These are phyloP conservation scores for Epinephelus malabaricus DNA, from an alignment of 2,797 vertebrate genomes.

Conservation along the genomic window DNA sequence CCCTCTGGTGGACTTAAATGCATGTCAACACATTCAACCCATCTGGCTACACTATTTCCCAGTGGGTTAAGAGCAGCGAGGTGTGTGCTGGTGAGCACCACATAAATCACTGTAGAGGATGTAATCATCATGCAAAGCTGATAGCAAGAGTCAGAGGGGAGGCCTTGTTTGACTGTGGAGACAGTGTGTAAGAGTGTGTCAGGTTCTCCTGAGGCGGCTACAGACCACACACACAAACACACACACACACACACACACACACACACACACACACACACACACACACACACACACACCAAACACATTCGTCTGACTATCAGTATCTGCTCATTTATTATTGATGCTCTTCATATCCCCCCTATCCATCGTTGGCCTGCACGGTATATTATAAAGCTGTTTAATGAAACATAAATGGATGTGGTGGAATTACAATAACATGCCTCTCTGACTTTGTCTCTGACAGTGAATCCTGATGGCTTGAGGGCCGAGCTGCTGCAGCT, in stretches of 20 bases:
- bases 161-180: slow-evolving; percentile 20
- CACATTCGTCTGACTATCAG: slow-evolving; percentile 8
- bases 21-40: slow-evolving; percentile 47
- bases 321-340: slow-evolving; percentile 47
- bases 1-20: slow-evolving; percentile 36
- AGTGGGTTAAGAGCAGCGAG: slow-evolving; percentile 32
- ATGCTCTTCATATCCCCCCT: slow-evolving; percentile 55
- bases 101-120: slow-evolving; percentile 48
- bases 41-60: slow-evolving; percentile 37
- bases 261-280: not conserved
- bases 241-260: not conserved
- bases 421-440: slow-evolving; percentile 61
- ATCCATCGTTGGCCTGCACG: slow-evolving; percentile 17
- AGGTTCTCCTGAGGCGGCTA: not conserved
- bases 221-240: not conserved
- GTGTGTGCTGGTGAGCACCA: slow-evolving; percentile 18
- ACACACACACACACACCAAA: not conserved
- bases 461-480: slow-evolving; percentile 34
- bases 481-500: slow-evolving; percentile 32
- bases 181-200: not conserved
- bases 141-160: slow-evolving; percentile 39
- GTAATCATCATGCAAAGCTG: slow-evolving; percentile 56
- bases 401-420: slow-evolving; percentile 68
- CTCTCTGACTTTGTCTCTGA: slow-evolving; percentile 53
- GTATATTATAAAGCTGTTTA: slow-evolving; percentile 61